A percentile compares a stretch with the other conserved stretches of the same genome.
These are phyloP conservation scores for Aporophyla nigra DNA, from an alignment of 2,888 invertebrate species.

Conservation along the genomic window DNA sequence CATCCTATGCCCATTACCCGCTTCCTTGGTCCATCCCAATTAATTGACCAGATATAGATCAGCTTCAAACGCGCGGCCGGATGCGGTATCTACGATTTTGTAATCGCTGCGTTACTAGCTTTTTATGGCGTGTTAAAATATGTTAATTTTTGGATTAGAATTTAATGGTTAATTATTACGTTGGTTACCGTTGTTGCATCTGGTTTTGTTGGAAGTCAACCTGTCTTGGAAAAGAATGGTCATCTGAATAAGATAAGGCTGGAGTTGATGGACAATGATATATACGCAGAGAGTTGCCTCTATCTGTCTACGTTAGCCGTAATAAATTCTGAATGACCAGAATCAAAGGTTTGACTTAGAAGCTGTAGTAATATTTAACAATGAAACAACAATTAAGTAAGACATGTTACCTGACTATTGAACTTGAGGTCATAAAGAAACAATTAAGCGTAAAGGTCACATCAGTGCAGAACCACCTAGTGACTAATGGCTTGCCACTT, in stretches of 20 bases:
- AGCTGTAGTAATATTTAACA: neutral
- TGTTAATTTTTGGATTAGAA: slow-evolving; percentile 47
- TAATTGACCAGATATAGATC: slow-evolving; percentile 72
- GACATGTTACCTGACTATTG: neutral
- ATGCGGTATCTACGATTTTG: slow-evolving; percentile 55
- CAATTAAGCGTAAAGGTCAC: slow-evolving; percentile 45
- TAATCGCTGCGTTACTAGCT: slow-evolving; percentile 47
- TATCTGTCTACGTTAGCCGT: neutral
- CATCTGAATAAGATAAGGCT: neutral
- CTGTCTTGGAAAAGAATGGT: neutral
- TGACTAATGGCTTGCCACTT: slow-evolving; percentile 53
- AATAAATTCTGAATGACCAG: neutral
- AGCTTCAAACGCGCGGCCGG: slow-evolving; percentile 56
- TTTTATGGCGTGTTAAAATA: slow-evolving; percentile 61
- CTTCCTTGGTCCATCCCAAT: slow-evolving; percentile 70
- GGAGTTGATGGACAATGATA: too few relatives aligned
- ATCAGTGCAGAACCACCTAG: slow-evolving; percentile 14
- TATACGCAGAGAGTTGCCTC: neutral
- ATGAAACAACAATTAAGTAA: neutral
- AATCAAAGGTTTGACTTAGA: neutral
- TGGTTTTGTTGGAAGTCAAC: slow-evolving; percentile 34
- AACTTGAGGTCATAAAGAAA: slow-evolving; percentile 1
- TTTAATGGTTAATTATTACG: slow-evolving; percentile 39
- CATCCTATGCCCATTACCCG: slow-evolving; percentile 68
- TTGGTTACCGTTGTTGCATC: slow-evolving; percentile 44